Percentiles rank a stretch among this genome's conserved stretches.
These are phyloP conservation scores for Enteromius treurensis DNA, from an alignment of 2,797 vertebrate genomes.

Conservation along the genomic window DNA sequence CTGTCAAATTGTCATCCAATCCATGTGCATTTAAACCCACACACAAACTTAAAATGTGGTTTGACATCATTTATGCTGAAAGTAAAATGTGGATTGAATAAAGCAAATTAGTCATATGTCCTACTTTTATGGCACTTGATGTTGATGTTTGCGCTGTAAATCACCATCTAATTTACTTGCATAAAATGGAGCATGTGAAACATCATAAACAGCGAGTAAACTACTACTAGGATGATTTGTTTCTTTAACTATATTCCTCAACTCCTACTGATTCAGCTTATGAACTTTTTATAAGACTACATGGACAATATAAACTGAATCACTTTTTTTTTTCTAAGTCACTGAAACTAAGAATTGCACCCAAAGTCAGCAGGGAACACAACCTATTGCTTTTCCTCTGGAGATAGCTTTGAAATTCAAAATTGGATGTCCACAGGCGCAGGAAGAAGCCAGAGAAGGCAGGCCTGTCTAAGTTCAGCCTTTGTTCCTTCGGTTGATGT, in stretches of 20 bases:
- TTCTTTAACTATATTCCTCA: slow-evolving; percentile 1
- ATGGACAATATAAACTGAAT: neutral
- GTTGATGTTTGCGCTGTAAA: neutral
- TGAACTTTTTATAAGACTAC: neutral
- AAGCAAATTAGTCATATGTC: neutral
- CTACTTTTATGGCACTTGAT: neutral
- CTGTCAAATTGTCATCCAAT: neutral
- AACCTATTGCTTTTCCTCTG: slow-evolving; percentile 28
- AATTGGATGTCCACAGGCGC: slow-evolving; percentile 41
- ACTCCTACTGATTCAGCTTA: neutral
- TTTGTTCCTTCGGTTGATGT: slow-evolving; percentile 51
- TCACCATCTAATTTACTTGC: neutral
- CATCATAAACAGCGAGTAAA: neutral
- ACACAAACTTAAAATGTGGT: neutral
- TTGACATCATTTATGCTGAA: neutral
- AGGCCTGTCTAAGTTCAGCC: slow-evolving; percentile 41
- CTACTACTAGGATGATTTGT: neutral
- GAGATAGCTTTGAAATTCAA: slow-evolving; percentile 52
- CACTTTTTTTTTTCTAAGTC: neutral
- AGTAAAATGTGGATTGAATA: neutral
- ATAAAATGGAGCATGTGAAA: neutral
- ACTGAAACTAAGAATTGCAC: slow-evolving; percentile 53
- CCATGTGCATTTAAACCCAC: neutral
- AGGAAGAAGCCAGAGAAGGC: slow-evolving; percentile 38
- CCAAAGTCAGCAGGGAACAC: slow-evolving; percentile 28